phyloP scores from a whole-genome alignment of 2,797 vertebrate genomes.

The Bufotes viridis region DNA sequence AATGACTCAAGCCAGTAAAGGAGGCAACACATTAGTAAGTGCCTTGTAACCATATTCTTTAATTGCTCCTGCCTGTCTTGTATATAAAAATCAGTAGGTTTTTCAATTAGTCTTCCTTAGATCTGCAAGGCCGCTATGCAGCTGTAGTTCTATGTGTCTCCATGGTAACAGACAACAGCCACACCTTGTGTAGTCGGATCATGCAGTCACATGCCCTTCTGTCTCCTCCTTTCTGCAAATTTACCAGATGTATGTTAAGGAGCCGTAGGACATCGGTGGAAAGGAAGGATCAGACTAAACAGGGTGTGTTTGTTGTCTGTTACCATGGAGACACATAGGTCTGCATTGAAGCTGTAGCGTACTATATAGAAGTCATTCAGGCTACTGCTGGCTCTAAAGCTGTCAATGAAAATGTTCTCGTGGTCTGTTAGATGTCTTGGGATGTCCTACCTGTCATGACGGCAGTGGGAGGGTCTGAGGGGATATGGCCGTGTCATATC shows the following conservation, averaged over 20 bases:
- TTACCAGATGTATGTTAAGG: not conserved
- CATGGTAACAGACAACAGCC: too few species aligned
- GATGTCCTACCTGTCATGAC: not conserved
- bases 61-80: too few species aligned
- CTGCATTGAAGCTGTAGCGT: not conserved
- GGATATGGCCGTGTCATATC: not conserved
- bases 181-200: too few species aligned
- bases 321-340: not conserved
- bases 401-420: not conserved
- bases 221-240: too few species aligned
- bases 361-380: not conserved
- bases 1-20: too few species aligned
- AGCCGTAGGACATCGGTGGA: not conserved
- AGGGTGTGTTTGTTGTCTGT: not conserved
- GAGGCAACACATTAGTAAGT: too few species aligned
- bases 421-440: not conserved
- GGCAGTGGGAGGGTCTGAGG: not conserved
- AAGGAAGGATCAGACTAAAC: not conserved
- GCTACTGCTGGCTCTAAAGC: not conserved
- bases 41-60: too few species aligned
- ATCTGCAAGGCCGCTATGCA: too few species aligned
- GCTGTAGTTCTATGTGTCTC: too few species aligned
- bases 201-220: too few species aligned
- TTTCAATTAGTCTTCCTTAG: too few species aligned
- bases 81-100: too few species aligned